A percentile compares a stretch with the other conserved stretches of the same genome.
These are phyloP conservation scores for Amphipoea lucens DNA, from an alignment of 2,888 invertebrate species.

Conservation along the genomic window DNA sequence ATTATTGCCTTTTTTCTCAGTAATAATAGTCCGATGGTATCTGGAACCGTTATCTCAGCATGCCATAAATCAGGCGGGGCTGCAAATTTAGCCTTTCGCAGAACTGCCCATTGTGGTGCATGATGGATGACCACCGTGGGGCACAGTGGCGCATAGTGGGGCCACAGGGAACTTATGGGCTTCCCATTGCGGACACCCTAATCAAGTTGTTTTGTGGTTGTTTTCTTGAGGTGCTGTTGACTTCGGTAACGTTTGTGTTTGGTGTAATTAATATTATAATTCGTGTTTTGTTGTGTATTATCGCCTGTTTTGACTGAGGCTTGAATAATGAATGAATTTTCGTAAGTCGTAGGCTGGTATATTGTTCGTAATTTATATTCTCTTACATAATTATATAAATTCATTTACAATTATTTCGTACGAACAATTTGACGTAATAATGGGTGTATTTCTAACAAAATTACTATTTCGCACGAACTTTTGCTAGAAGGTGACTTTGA, in stretches of 20 bases:
- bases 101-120: constrained; percentile 69
- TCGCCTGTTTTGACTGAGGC: not conserved
- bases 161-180: constrained; percentile 37
- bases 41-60: constrained; percentile 64
- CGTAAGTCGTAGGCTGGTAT: not conserved
- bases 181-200: constrained; percentile 42
- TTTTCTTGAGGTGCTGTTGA: constrained; percentile 44
- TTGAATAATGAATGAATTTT: constrained; percentile 2
- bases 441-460: not conserved
- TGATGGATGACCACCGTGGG: constrained; percentile 70
- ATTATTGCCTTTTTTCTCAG: constrained; percentile 63
- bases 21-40: constrained; percentile 66
- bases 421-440: not conserved
- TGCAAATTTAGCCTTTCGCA: constrained; percentile 76
- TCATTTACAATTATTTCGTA: not conserved
- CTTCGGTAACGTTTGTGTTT: constrained; percentile 1
- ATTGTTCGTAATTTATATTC: constrained; percentile 10
- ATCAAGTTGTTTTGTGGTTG: constrained; percentile 48
- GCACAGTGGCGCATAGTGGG: constrained; percentile 50
- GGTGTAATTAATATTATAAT: constrained; percentile 23
- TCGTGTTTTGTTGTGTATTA: constrained; percentile 13
- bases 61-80: constrained; percentile 79
- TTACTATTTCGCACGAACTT: constrained; percentile 20
- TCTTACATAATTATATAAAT: not conserved
- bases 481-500: constrained; percentile 6